These are phyloP conservation scores for Lepas anatifera DNA, from an alignment of 2,888 invertebrate species.

Conservation along the genomic window DNA sequence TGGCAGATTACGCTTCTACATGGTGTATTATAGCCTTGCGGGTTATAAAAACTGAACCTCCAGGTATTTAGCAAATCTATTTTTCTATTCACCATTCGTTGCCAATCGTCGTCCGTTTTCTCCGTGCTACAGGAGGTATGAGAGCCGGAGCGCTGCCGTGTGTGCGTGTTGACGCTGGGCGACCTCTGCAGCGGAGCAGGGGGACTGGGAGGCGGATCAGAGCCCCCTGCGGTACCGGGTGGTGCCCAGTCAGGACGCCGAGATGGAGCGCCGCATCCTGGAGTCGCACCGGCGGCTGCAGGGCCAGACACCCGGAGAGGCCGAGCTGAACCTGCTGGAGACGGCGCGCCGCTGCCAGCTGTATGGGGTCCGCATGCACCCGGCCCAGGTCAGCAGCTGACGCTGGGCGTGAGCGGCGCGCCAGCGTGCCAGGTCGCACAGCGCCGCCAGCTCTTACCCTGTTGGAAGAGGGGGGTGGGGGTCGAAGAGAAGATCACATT, in stretches of 20 bases:
- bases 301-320: constrained; percentile 96
- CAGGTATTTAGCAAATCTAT: too few relatives aligned
- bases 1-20: too few relatives aligned
- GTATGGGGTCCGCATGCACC: constrained; percentile 95
- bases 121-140: too few relatives aligned
- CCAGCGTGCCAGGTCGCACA: too few relatives aligned
- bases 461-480: constrained; percentile 82
- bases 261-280: constrained; percentile 91
- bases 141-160: too few relatives aligned
- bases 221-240: constrained; percentile 93
- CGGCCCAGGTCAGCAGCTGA: constrained; percentile 72
- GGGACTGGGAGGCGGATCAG: constrained; percentile 87
- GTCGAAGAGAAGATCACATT: too few relatives aligned
- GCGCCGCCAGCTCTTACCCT: too few relatives aligned
- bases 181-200: constrained; percentile 69
- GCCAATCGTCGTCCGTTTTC: too few relatives aligned
- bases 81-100: too few relatives aligned
- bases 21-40: too few relatives aligned
- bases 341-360: constrained; percentile 97
- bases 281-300: constrained; percentile 97
- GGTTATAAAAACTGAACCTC: too few relatives aligned
- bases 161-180: neutral
- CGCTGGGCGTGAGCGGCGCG: too few relatives aligned
- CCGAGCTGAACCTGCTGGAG: constrained; percentile 92
- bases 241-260: constrained; percentile 64